Evolutionary conservation across 1,140 invertebrate genomes (phyloP), one percentile per base, ranked within the genome.

Genomic region (Mactra quadrangularis): DNA sequence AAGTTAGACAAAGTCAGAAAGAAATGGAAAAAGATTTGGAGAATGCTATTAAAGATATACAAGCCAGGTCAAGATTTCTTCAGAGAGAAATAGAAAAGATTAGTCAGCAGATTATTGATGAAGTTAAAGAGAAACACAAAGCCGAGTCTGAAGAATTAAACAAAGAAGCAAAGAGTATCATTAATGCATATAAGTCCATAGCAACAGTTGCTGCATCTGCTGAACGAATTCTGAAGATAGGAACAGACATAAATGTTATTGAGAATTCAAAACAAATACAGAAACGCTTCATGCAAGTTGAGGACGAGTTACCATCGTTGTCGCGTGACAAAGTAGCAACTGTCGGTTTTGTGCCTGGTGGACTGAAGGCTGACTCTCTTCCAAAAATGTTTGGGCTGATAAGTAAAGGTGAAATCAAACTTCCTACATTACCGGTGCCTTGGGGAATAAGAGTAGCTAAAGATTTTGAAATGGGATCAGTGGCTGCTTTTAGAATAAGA

Each of bases 81-180:
- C 85, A 87, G 52, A 82, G 84, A n/a, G 71, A 86, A 70, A 85
- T 87, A 29, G 84, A 86, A 55, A 85, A 87, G 74, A 85, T 87
- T 22, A 75, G 87, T 38, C 66, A 87, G 19, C 19, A 52, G 25
- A 33, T 87, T 25, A 74, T 85, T 4, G 55, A 70, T 22, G 85
- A 86, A 17, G 83, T 87, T 9, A 75, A 85, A 38, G 78, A 82
- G 27, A 75, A 52, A 35, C 76, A 85, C 47, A 84, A 85, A 33
- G 74, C 53, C 7, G 83, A 86, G 66, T 64, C 52, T 19, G 77
- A 82, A 27, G 64, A 82, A n/a, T 66, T 87, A 22, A 84, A 85
- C 25, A 85, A 85, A 60, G 84, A 87, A 29, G 31, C 82, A 1
- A 78, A 86, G 55, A 41, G 59, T 15, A 83, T 86, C 19, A 57